Evolutionary conservation across 2,888 invertebrate species (phyloP).

Genomic region (Habroteleia sp.): DNA sequence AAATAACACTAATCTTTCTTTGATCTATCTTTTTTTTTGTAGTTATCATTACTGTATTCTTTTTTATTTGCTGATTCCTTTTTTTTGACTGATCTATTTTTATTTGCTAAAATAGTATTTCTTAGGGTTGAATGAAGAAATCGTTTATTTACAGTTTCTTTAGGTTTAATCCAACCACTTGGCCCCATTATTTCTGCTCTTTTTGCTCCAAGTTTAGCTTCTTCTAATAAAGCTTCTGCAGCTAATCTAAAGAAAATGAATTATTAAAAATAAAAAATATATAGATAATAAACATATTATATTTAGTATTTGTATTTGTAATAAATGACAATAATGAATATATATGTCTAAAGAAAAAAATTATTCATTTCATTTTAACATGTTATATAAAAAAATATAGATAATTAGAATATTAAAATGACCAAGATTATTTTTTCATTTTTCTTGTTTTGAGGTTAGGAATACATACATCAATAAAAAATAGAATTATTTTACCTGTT

Average conservation of each 20-base stretch:
- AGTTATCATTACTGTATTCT: slow-evolving; percentile 1
- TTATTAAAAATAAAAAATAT: no score
- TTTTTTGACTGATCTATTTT: slow-evolving; percentile 27
- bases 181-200: slow-evolving; percentile 79
- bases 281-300: no score
- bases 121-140: slow-evolving; percentile 78
- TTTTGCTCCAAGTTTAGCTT: slow-evolving; percentile 77
- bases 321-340: no score
- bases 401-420: no score
- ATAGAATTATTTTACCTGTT: no score
- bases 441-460: no score
- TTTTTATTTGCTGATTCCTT: neutral
- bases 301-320: no score
- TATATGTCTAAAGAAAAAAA: no score
- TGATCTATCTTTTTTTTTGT: slow-evolving; percentile 21
- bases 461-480: no score
- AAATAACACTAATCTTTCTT: slow-evolving; percentile 5
- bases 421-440: no score
- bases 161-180: slow-evolving; percentile 79
- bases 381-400: no score
- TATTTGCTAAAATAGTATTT: slow-evolving; percentile 77
- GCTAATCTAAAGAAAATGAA: slow-evolving; percentile 73
- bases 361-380: no score
- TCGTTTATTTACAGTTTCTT: slow-evolving; percentile 78
- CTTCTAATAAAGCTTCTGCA: slow-evolving; percentile 77